Evolutionary conservation across 2,797 vertebrate species (phyloP).

Genomic region (Microcaecilia unicolor): DNA sequence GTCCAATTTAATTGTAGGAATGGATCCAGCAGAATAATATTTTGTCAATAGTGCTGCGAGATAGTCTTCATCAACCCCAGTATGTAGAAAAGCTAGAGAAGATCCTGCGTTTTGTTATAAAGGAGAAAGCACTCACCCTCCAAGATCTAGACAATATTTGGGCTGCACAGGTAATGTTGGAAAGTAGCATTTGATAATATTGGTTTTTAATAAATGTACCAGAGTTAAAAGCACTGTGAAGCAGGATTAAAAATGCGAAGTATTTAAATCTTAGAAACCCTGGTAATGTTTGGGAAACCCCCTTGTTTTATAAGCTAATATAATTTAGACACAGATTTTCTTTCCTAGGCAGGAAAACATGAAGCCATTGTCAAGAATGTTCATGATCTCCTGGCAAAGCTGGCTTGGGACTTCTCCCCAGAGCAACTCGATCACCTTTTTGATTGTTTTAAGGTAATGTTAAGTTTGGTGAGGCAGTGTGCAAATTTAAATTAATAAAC

Average conservation of each 20-base stretch:
- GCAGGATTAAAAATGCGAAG: no score
- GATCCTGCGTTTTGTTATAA: slow-evolving; percentile 97
- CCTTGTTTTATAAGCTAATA: not conserved
- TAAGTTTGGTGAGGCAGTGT: no score
- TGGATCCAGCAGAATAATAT: slow-evolving; percentile 99
- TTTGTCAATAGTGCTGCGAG: slow-evolving; percentile 91
- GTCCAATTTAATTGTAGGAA: slow-evolving; percentile 62
- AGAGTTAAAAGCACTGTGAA: no score
- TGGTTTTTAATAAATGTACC: slow-evolving; percentile 1
- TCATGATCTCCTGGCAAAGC: slow-evolving; percentile 92
- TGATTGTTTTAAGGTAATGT: slow-evolving; percentile 98
- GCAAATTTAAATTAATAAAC: no score
- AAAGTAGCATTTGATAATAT: no score
- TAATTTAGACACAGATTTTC: slow-evolving; percentile 1
- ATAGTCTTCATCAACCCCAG: slow-evolving; percentile 97
- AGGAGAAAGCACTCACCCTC: slow-evolving; percentile 96
- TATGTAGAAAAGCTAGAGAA: slow-evolving; percentile 98
- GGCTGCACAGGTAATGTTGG: slow-evolving; percentile 96
- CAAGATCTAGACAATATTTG: slow-evolving; percentile 98
- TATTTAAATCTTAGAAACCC: not conserved
- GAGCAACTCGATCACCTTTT: slow-evolving; percentile 98
- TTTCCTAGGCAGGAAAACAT: slow-evolving; percentile 88
- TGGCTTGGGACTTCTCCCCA: slow-evolving; percentile 98
- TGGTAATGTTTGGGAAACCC: not conserved
- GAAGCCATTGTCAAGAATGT: slow-evolving; percentile 99